These are phyloP conservation scores for Boloria selene DNA, from an alignment of 2,888 invertebrate genomes.

Conservation along the genomic window DNA sequence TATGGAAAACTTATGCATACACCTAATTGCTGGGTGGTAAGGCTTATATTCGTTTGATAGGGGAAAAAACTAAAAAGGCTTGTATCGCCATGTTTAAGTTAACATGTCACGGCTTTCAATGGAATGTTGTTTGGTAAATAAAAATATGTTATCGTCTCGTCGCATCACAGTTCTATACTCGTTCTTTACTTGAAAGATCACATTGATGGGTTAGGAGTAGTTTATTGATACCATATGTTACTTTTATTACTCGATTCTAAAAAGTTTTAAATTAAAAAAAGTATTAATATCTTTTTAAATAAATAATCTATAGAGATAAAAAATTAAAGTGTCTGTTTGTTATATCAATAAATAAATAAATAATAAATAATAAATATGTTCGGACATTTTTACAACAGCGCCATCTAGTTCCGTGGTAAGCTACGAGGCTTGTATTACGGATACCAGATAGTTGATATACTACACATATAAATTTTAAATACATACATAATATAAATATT, in stretches of 20 bases:
- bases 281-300: too few relatives aligned
- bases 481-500: too few relatives aligned
- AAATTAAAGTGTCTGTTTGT: too few relatives aligned
- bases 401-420: too few relatives aligned
- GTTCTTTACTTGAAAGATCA: constrained; percentile 16
- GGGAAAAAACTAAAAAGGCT: constrained; percentile 33
- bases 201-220: not conserved
- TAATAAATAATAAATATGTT: too few relatives aligned
- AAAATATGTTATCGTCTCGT: constrained; percentile 35
- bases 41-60: constrained; percentile 20
- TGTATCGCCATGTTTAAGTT: constrained; percentile 39
- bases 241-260: constrained; percentile 3
- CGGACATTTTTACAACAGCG: too few relatives aligned
- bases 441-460: too few relatives aligned
- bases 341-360: too few relatives aligned
- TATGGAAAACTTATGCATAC: constrained; percentile 17
- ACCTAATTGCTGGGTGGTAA: constrained; percentile 23
- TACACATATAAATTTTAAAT: too few relatives aligned
- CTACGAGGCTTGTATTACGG: too few relatives aligned
- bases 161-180: constrained; percentile 18
- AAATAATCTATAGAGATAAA: too few relatives aligned
- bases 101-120: constrained; percentile 43
- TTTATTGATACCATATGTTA: constrained; percentile 7
- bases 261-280: not conserved
- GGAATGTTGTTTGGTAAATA: constrained; percentile 46